Evolutionary conservation across 92 coral and sea anemone species (phyloP), one percentile per base, ranked within the genome.

Genomic region (Actinostola sp.): DNA sequence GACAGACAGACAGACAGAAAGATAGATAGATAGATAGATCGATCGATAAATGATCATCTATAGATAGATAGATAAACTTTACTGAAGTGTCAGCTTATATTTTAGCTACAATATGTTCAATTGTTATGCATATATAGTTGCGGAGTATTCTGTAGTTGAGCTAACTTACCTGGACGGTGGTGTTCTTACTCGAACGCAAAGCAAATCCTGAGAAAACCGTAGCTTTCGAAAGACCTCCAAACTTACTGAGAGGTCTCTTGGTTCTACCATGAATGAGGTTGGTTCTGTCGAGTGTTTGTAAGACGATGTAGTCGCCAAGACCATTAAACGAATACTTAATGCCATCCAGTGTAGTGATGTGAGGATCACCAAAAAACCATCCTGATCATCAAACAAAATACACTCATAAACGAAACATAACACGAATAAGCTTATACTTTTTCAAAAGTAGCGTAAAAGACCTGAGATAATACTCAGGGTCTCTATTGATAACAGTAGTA

Each of bases 181-280:
- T 83, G 26, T 88, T 88, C 14, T 44, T 58, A 42, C 77, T 59
- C n/a, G 86, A 64, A 29, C 70, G 75, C 12, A 90, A 20, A 26
- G 80, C 89, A 36, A 90, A 83, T 4, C 89, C 96, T 13, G 92
- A 74, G 73, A 90, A 86, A 13, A 90, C 75, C 10, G 96, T 90
- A 5, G 96, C 96, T 26, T 90, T 90, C 12, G 72, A 63, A 8
- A 65, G 70, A 17, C 62, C 69, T 4, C 91, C 91, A 21, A 74
- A 49, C 3, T 49, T 62, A 21, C 67, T 52, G 0, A 16, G 60
- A 1, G 91, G 83, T 46, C 91, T 72, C 20, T 36, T 32, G 13
- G 96, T 90, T 46, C 82, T 77, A 10, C 75, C 89, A 25, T 86
- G 92, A 23, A 90, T 67, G 36, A 61, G 78, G 43, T 72, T 81